Conservation (phyloP, 2,797 vertebrate species). For the Martes flavigula region DNA sequence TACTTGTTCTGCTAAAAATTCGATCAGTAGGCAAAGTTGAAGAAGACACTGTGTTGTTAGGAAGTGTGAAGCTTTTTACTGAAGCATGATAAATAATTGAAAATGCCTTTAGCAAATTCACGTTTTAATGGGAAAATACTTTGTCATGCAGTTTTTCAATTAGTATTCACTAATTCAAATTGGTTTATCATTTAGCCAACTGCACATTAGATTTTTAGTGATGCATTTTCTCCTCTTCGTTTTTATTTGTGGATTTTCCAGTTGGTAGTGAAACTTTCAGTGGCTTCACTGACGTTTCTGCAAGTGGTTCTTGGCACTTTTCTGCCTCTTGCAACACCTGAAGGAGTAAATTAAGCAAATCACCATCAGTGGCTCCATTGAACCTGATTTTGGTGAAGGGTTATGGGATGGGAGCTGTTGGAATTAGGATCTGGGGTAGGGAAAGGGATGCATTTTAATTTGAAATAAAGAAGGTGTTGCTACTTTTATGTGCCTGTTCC, state of each 20-base stretch:
- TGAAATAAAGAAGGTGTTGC: background rate
- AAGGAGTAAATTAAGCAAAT: background rate
- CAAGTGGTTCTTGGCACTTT: background rate
- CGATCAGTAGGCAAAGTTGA: conserved; percentile 66
- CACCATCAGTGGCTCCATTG: background rate
- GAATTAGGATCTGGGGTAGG: background rate
- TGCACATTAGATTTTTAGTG: conserved; percentile 73
- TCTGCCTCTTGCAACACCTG: background rate
- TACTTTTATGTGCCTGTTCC: background rate
- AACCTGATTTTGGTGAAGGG: background rate
- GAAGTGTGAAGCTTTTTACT: conserved; percentile 64
- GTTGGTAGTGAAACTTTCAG: conserved; percentile 36
- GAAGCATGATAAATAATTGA: conserved; percentile 80
- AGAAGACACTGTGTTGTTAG: conserved; percentile 45
- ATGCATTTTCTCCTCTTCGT: conserved; percentile 59
- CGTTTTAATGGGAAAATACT: conserved; percentile 80
- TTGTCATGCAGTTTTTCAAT: conserved; percentile 79
- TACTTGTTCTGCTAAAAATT: conserved; percentile 60
- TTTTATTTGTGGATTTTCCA: conserved; percentile 66
- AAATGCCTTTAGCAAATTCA: conserved; percentile 79
- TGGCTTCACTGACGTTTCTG: background rate
- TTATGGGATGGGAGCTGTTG: background rate
- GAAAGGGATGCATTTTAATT: background rate
- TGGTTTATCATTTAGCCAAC: conserved; percentile 75
- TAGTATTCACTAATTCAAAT: conserved; percentile 78